Evolutionary conservation across 2,888 invertebrate species (phyloP).

Genomic region (Coelinius sp.): DNA sequence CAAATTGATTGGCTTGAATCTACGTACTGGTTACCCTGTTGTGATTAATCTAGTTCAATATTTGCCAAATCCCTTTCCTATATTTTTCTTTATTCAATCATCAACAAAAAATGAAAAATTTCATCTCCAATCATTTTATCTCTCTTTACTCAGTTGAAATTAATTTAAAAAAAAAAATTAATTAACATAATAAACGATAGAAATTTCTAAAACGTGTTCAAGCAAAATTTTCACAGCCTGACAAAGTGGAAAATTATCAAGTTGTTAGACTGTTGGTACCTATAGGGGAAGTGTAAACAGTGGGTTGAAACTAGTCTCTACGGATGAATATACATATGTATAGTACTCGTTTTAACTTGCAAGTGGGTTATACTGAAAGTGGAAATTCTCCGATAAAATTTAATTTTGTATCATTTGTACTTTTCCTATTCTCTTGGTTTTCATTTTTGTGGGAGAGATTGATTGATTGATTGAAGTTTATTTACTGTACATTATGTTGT

Average conservation of each 20-base stretch:
- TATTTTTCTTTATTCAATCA: slow-evolving; percentile 4
- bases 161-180: neutral
- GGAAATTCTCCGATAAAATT: neutral
- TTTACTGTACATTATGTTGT: too few relatives aligned
- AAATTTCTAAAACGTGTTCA: neutral
- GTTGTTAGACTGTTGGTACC: slow-evolving; percentile 18
- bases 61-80: neutral
- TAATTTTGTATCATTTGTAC: too few relatives aligned
- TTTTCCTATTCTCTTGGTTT: too few relatives aligned
- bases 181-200: neutral
- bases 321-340: neutral
- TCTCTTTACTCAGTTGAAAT: neutral
- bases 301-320: slow-evolving; percentile 1
- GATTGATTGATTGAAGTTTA: too few relatives aligned
- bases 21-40: slow-evolving; percentile 16
- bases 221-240: neutral
- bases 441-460: too few relatives aligned
- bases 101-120: neutral
- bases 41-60: slow-evolving; percentile 30
- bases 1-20: slow-evolving; percentile 48
- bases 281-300: neutral
- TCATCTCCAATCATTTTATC: neutral
- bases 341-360: neutral
- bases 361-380: slow-evolving; percentile 8
- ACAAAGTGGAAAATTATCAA: neutral